Evolutionary conservation across 1,140 invertebrate genomes (phyloP).

Genomic region (Cyclargus thomasi): DNA sequence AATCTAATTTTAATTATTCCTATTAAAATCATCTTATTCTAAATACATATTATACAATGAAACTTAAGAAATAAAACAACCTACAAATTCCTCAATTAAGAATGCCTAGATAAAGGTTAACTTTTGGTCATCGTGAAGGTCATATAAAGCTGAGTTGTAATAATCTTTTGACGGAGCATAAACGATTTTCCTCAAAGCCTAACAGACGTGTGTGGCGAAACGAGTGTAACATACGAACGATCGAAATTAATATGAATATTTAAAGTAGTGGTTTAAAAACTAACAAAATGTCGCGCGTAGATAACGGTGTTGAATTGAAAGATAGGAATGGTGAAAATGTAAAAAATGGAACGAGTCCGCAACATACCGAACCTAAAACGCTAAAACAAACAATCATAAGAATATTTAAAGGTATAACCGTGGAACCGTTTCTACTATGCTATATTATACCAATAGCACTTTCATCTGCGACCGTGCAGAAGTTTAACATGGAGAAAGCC

Average conservation of each 20-base stretch:
- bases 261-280: slow-evolving; percentile 14
- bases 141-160: slow-evolving; percentile 18
- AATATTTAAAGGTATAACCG: slow-evolving; percentile 59
- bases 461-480: slow-evolving; percentile 71
- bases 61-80: not conserved
- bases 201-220: slow-evolving; percentile 28
- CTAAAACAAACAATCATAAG: slow-evolving; percentile 25
- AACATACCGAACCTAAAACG: slow-evolving; percentile 19
- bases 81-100: not conserved
- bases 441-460: slow-evolving; percentile 74
- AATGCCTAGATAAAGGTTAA: slow-evolving; percentile 17
- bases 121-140: slow-evolving; percentile 24
- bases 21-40: not conserved
- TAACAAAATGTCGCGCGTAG: slow-evolving; percentile 18
- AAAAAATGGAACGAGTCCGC: slow-evolving; percentile 11
- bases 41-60: not conserved
- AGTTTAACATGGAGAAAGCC: slow-evolving; percentile 78
- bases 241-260: slow-evolving; percentile 17
- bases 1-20: not conserved
- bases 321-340: slow-evolving; percentile 19
- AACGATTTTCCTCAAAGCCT: slow-evolving; percentile 48
- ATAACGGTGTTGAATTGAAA: slow-evolving; percentile 21
- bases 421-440: slow-evolving; percentile 75
- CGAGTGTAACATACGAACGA: slow-evolving; percentile 40
- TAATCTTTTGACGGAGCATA: slow-evolving; percentile 21